Base-by-base conservation (phyloP, 2,113 vertebrate genomes). In the Chamaetylas fuelleborni region DNA sequence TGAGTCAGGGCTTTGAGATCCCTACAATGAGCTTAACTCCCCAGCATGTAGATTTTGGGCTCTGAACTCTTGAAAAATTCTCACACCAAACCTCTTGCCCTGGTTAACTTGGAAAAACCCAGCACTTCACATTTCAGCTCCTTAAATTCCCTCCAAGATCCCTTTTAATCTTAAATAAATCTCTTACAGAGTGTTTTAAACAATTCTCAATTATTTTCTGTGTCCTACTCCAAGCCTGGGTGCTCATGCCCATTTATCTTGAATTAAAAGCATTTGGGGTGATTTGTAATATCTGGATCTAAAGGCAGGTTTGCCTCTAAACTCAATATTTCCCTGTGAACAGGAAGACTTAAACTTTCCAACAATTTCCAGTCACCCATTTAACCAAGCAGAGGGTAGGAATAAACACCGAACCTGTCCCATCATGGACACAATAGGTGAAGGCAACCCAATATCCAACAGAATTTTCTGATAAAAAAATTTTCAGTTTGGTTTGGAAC, bases 51-150 rank as follows among this genome's bases (percentile, higher is more conserved):
- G 29, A 54, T 34, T 81, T 40, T 7, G 9, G 14, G 14, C 66
- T 47, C 29, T 0, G 0, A 66, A 43, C 1, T 36, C 28, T 10
- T 12, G 17, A 14, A 60, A 60, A n/a, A 8, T 18, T 60, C 29
- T 70, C n/a, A 31, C 26, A 11, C 8, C 33, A 28, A 70, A 20
- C 4, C 7, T 2, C 19, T 43, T 33, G 8, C 2, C 13, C 24
- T 12, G 6, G 18, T 42, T 47, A 28, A 76, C 23, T 33, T 0
- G 0, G 40, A 48, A 45, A 67, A 87, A 17, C 5, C 2, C 23
- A 38, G 5, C 0, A 0, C 6, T 72, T 60, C 33, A 8, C 9
- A 8, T 40, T 28, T 67, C 62, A 57, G 6, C 22, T 80, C 31
- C 45, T 48, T 50, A 10, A 61, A n/a, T 33, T 83, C 19, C 42